These are phyloP conservation scores for Phengaris alcon DNA, from an alignment of 2,888 invertebrate species.

Conservation along the genomic window DNA sequence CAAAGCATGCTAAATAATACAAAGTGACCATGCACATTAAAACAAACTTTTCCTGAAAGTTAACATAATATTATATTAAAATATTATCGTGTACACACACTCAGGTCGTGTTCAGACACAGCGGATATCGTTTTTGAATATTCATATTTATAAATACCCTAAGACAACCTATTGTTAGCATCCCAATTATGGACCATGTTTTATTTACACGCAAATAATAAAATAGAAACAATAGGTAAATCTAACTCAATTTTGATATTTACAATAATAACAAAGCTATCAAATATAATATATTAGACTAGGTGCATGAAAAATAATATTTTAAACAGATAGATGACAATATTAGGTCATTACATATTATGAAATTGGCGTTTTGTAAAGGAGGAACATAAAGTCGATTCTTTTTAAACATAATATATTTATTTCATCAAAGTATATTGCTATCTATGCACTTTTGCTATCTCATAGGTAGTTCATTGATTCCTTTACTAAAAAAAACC, in stretches of 20 bases:
- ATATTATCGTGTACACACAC: slow-evolving; percentile 25
- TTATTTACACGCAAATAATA: background rate
- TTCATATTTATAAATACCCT: background rate
- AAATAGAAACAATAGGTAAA: too few relatives aligned
- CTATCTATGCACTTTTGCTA: too few relatives aligned
- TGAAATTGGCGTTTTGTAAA: too few relatives aligned
- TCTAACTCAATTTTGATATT: background rate
- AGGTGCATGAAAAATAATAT: background rate
- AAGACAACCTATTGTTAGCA: background rate
- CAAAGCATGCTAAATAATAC: slow-evolving; percentile 38
- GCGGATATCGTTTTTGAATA: too few relatives aligned
- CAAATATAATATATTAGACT: background rate
- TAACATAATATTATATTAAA: slow-evolving; percentile 33
- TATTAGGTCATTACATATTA: too few relatives aligned
- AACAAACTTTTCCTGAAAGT: slow-evolving; percentile 38
- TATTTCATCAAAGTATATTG: too few relatives aligned
- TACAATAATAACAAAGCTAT: background rate
- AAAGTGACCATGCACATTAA: slow-evolving; percentile 37
- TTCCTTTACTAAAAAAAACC: too few relatives aligned
- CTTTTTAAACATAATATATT: too few relatives aligned
- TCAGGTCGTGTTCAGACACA: too few relatives aligned
- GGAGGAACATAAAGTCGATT: too few relatives aligned
- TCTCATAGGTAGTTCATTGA: too few relatives aligned
- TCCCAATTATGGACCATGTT: background rate
- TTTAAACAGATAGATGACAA: background rate